A percentile compares a stretch with the other conserved stretches of the same genome.
These are phyloP conservation scores for Pempheris klunzingeri DNA, from an alignment of 2,797 vertebrate species.

Conservation along the genomic window DNA sequence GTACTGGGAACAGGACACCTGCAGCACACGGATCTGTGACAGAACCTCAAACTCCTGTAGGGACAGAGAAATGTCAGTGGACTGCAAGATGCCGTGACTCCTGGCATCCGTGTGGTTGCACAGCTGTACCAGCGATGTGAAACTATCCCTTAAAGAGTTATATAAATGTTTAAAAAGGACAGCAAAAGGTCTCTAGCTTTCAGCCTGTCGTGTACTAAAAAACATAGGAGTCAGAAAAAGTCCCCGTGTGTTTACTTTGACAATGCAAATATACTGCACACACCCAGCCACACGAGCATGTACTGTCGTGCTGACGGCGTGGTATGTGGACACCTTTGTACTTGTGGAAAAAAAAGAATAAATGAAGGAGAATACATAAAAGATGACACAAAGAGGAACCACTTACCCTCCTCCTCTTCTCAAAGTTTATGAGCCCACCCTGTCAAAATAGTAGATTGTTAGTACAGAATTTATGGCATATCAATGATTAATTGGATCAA, in stretches of 20 bases:
- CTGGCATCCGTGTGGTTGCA: neutral
- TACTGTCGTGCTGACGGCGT: neutral
- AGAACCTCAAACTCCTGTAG: slow-evolving; percentile 90
- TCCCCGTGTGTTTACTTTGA: slow-evolving; percentile 15
- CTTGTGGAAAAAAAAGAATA: neutral
- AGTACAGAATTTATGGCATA: neutral
- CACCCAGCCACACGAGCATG: neutral
- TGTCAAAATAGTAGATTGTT: slow-evolving; percentile 60
- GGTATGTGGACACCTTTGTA: neutral
- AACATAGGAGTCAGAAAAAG: slow-evolving; percentile 3
- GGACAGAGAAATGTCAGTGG: slow-evolving; percentile 2
- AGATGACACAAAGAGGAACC: slow-evolving; percentile 23
- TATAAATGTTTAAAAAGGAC: slow-evolving; percentile 3
- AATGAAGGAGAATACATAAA: neutral
- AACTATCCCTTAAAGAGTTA: neutral
- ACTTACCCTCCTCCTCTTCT: slow-evolving; percentile 91
- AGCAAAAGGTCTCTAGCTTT: neutral
- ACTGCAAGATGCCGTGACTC: neutral
- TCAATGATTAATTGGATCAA: neutral
- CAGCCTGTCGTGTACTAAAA: neutral
- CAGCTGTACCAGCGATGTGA: neutral
- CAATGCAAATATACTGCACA: slow-evolving; percentile 7
- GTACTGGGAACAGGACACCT: slow-evolving; percentile 85
- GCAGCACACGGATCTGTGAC: slow-evolving; percentile 86
- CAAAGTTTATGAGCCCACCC: slow-evolving; percentile 90